Percentiles rank a stretch among this genome's conserved stretches.
Evolutionary conservation across 2,888 invertebrate species (phyloP).

Genomic region (Meteorus colon): DNA sequence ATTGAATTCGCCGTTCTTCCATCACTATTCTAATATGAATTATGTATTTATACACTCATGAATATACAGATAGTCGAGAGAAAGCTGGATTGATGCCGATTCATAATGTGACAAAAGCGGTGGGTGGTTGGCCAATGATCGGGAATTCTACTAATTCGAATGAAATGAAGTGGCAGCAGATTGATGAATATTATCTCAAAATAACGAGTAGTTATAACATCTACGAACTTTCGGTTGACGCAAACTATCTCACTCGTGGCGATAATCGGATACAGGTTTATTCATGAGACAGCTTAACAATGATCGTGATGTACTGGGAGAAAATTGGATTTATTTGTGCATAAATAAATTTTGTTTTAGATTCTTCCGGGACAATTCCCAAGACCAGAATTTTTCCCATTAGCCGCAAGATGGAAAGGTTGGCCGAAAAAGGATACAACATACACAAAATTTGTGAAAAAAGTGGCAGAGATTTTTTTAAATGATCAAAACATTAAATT

Average conservation of each 20-base stretch:
- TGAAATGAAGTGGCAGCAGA: conserved; percentile 51
- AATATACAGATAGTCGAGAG: conserved; percentile 35
- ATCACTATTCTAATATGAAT: neutral
- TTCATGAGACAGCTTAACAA: too few species aligned
- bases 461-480: conserved; percentile 34
- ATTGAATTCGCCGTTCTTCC: neutral
- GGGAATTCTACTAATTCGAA: conserved; percentile 46
- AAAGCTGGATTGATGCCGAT: conserved; percentile 50
- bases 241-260: neutral
- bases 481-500: conserved; percentile 20
- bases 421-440: neutral
- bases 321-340: neutral
- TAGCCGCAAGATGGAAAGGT: neutral
- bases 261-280: conserved; percentile 18
- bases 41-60: neutral
- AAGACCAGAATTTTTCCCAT: neutral
- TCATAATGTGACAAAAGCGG: conserved; percentile 40
- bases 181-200: conserved; percentile 53
- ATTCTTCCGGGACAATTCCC: conserved; percentile 23
- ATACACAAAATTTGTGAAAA: conserved; percentile 11
- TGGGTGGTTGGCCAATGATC: conserved; percentile 55
- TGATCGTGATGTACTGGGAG: too few species aligned
- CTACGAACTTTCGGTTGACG: conserved; percentile 13
- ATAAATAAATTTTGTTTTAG: neutral
- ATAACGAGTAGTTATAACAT: conserved; percentile 30